A percentile compares a stretch with the other conserved stretches of the same genome.
Conservation (phyloP, 2,888 invertebrate species). For the Cephus nigrinus region DNA sequence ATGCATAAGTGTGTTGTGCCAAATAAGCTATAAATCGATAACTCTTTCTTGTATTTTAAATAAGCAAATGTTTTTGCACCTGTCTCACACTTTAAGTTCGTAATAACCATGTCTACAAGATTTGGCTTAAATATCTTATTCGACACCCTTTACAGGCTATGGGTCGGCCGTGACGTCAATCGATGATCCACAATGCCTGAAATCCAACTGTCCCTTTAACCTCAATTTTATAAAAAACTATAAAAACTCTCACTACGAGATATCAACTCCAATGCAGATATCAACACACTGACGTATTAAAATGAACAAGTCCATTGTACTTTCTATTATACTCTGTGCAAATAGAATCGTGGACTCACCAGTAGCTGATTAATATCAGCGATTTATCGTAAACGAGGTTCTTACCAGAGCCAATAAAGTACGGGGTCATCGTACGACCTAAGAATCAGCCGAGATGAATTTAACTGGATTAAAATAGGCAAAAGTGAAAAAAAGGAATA, state of each 20-base stretch:
- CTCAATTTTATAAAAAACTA: not conserved
- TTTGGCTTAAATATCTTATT: not conserved
- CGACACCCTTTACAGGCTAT: not conserved
- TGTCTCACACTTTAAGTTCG: not conserved
- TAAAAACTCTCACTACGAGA: not conserved
- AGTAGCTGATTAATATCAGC: not conserved
- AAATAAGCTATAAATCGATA: not conserved
- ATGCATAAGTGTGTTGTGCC: not conserved
- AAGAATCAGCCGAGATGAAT: not conserved
- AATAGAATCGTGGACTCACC: not conserved
- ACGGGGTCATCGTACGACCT: not conserved
- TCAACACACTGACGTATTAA: not conserved
- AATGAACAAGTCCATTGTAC: not conserved
- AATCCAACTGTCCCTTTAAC: not conserved
- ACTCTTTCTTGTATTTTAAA: not conserved
- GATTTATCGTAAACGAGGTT: not conserved
- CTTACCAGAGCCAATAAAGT: not conserved
- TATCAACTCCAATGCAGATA: not conserved
- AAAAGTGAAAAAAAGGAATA: not conserved
- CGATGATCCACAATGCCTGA: not conserved
- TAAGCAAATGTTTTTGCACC: not conserved
- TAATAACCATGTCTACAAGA: not conserved
- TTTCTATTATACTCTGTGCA: not conserved
- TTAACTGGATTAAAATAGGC: not conserved
- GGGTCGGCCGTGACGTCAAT: not conserved